Base-by-base conservation (phyloP, 2,888 invertebrate species). In the Acleris holmiana region DNA sequence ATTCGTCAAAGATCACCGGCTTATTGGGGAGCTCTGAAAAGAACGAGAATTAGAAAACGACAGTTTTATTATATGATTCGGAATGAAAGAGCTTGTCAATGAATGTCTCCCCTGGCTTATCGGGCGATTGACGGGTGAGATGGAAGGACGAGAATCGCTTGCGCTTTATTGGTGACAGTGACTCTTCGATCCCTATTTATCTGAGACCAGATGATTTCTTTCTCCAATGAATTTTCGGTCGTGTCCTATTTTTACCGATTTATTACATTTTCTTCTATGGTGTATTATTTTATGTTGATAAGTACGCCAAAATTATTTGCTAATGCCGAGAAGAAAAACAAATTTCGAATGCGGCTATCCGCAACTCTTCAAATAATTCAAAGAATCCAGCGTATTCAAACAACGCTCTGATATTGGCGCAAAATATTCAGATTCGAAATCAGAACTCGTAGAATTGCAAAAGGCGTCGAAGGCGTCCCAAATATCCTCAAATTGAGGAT, bases 1-100 rank as follows among this genome's bases (percentile, higher is more conserved):
- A 93, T 77, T 95, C 95, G 83, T 96, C 95, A 79, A 95, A 94
- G 78, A 96, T 95, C 74, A 93, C 94, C 65, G 96, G 96, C 78
- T 94, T 95, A 74, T 94, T 93, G 13, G 96, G 96, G 62, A 96
- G 95, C 77, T 96, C 96, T 96, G 94, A 79, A 82, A 84, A 66
- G 66, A 69, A 68, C 50, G 41, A 61, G 59, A 66, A 68, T 68
- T 61, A 66, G 66, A 65, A 60, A 65, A 59, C 60, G 65, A 55
- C 59, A 65, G 55, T 65, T 65, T 60, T 55, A 66, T 61, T 66
- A 66, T 66, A 64, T 64, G 41, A 64, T 60, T 60, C 49, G 50
- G 60, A 65, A 65, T 65, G 49, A 50, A 60, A 50, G 55, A 65
- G 65, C 65, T 65, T 60, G 59, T 60, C 65, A 67, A 67, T 59